Conservation (phyloP, 2,888 invertebrate species). For the Scelioninae gen. 2 region DNA sequence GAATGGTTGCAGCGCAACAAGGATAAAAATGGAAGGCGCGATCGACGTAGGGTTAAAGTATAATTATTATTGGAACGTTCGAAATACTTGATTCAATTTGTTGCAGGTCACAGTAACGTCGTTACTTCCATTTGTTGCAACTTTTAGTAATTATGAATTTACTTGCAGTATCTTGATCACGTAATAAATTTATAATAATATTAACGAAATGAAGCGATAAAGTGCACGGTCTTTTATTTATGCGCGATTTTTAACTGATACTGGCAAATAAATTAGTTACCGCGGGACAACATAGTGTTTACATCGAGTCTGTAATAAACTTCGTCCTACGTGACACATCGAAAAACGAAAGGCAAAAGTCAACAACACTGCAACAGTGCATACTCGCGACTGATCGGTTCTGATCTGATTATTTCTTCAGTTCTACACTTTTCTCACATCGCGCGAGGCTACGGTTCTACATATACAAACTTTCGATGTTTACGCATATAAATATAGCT, state of each 20-base stretch:
- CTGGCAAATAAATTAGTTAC: no score
- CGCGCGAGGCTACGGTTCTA: not conserved
- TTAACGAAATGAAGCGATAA: not conserved
- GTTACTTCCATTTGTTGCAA: no score
- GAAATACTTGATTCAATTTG: no score
- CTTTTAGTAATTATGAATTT: no score
- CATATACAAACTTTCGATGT: conserved; percentile 18
- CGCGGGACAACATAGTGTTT: not conserved
- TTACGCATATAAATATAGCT: not conserved
- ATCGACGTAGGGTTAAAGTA: no score
- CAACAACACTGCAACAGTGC: conserved; percentile 18
- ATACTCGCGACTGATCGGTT: conserved; percentile 24
- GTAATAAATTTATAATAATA: not conserved
- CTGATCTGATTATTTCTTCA: conserved; percentile 37
- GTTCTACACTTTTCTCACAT: conserved; percentile 13
- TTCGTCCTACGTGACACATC: conserved; percentile 1
- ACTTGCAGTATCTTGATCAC: no score
- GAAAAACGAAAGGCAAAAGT: conserved; percentile 31
- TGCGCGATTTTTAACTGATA: no score
- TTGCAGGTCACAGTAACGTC: no score
- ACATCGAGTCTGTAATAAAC: conserved; percentile 17
- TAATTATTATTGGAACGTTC: no score
- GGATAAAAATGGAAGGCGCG: no score
- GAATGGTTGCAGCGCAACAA: not conserved
- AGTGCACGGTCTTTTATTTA: no score